These are phyloP conservation scores for Leptarthrus brevirostris DNA, from an alignment of 2,888 invertebrate species.

Conservation along the genomic window DNA sequence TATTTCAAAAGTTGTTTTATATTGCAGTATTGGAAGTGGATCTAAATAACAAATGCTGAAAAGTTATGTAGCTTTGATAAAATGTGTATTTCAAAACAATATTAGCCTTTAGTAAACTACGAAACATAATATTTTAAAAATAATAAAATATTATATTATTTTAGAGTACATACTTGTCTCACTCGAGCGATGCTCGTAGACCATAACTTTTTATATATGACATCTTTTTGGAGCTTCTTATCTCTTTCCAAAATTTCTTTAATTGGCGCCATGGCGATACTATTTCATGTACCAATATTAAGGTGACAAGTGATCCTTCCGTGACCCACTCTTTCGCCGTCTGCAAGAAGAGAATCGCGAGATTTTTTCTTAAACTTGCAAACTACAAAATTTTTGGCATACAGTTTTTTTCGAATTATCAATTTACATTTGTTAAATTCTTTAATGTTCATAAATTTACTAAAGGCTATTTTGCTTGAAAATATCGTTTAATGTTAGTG, in stretches of 20 bases:
- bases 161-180: slow-evolving; percentile 49
- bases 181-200: slow-evolving; percentile 45
- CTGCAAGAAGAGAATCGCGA: slow-evolving; percentile 44
- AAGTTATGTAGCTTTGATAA: too few relatives aligned
- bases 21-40: too few relatives aligned
- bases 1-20: too few relatives aligned
- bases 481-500: too few relatives aligned
- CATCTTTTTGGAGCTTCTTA: slow-evolving; percentile 39
- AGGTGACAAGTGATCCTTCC: slow-evolving; percentile 35
- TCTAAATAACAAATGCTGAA: too few relatives aligned
- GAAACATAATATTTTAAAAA: neutral
- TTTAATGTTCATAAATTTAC: too few relatives aligned
- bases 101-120: slow-evolving; percentile 49
- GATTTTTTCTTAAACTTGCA: slow-evolving; percentile 39
- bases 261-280: slow-evolving; percentile 39
- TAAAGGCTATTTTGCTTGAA: slow-evolving; percentile 50
- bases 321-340: slow-evolving; percentile 26
- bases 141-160: slow-evolving; percentile 14
- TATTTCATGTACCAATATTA: slow-evolving; percentile 33
- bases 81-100: slow-evolving; percentile 32
- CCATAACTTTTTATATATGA: slow-evolving; percentile 48
- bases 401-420: neutral
- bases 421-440: neutral
- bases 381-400: slow-evolving; percentile 11
- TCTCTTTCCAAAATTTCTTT: slow-evolving; percentile 39